Percentiles rank a stretch among this genome's conserved stretches.
These are phyloP conservation scores for Sebastes matsubarae DNA, from an alignment of 2,797 vertebrate species.

Conservation along the genomic window DNA sequence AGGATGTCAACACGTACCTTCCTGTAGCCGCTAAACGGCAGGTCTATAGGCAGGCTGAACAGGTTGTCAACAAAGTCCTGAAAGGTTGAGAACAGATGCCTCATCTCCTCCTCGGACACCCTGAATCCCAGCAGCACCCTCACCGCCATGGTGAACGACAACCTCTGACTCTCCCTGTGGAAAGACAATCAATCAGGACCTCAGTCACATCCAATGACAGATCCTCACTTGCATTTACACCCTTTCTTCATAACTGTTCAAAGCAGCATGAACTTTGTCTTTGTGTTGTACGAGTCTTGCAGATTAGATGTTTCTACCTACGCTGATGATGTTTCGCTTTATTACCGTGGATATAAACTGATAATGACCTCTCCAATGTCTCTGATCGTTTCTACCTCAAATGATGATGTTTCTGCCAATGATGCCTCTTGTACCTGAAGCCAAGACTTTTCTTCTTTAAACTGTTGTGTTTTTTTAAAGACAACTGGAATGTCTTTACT, in stretches of 20 bases:
- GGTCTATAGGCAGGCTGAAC: constrained; percentile 94
- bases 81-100: constrained; percentile 90
- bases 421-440: neutral
- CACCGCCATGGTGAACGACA: constrained; percentile 97
- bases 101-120: constrained; percentile 92
- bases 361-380: neutral
- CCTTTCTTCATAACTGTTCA: neutral
- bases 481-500: neutral
- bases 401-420: neutral
- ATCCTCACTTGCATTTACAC: neutral
- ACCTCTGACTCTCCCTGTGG: constrained; percentile 87
- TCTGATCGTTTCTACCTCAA: neutral
- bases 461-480: too few species aligned
- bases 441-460: neutral
- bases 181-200: neutral
- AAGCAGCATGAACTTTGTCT: neutral
- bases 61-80: constrained; percentile 98
- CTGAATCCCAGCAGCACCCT: constrained; percentile 95
- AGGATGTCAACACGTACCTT: constrained; percentile 81
- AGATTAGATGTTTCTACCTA: neutral
- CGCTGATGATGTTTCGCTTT: neutral
- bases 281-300: neutral
- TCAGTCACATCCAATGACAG: neutral
- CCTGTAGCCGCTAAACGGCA: constrained; percentile 96
- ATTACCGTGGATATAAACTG: neutral